Evolutionary conservation across 2,113 vertebrate species (phyloP), one percentile per base, ranked within the genome.

Genomic region (Sinocyclocheilus anshuiensis): DNA sequence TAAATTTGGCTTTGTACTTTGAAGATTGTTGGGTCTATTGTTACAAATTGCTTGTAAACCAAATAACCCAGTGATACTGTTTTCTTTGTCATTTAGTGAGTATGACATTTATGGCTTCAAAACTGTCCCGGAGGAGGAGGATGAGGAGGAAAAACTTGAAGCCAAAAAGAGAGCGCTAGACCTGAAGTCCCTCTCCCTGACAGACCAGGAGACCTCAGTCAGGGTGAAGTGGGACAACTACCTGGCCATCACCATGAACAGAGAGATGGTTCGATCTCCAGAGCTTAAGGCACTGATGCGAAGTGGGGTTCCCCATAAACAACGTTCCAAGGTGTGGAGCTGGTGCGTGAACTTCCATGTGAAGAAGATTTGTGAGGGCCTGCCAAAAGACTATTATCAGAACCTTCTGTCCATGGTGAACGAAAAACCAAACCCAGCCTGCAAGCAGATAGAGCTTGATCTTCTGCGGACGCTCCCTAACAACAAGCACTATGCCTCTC

Each of bases 161-260:
- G 98, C 97, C 20, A 99, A 95, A 92, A 96, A 97, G 55, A 94
- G 98, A 53, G 98, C 98, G 0, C 88, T 99, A 90, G 97, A 99
- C 92, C 94, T 99, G 72, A 96, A 95, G 90, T 96, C 96, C 0
- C 92, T 99, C 18, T 96, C 97, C 50, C 96, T 99, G 77, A 96
- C 95, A 0, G 96, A 99, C 65, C 94, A 97, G 90, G 97, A 99
- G 83, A 97, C 97, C 53, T 99, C 98, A 1, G 91, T 96, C 0
- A 96, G 97, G 0, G 98, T 99, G 65, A 99, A 99, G 85, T 99
- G 98, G 98, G 98, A 99, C 85, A 99, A 99, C 92, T 99, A 96
- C n/a, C 94, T 99, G 65, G 95, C 98, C 0, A 92, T 96, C 90
- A 97, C 94, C 1, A 92, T 98, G 95, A 98, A 97, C 83, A 91